These are phyloP conservation scores for Aspidoscelis tigris DNA, from an alignment of 2,113 vertebrate species.

Conservation along the genomic window DNA sequence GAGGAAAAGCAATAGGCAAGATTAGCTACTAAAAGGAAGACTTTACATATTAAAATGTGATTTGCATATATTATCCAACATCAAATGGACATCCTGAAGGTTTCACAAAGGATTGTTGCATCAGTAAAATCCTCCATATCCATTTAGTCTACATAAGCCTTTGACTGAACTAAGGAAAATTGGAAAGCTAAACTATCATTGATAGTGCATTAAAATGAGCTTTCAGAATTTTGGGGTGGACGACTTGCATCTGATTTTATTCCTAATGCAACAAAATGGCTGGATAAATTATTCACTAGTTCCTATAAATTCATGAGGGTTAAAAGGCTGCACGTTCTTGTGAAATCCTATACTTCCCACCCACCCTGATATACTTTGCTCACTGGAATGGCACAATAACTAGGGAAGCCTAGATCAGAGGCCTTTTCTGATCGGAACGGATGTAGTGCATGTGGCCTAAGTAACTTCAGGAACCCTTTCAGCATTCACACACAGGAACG, in stretches of 20 bases:
- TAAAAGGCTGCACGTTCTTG: no score
- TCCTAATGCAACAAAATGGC: constrained; percentile 1
- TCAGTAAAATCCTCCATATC: neutral
- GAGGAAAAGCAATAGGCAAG: constrained; percentile 4
- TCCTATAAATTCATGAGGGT: no score
- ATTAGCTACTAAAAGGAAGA: constrained; percentile 27
- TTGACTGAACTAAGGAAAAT: neutral
- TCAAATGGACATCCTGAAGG: neutral
- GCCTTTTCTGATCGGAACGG: no score
- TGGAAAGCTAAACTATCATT: constrained; percentile 28
- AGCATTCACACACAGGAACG: no score
- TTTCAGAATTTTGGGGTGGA: constrained; percentile 5
- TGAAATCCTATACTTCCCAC: no score
- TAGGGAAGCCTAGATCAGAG: no score
- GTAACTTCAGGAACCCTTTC: no score
- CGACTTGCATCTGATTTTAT: constrained; percentile 17
- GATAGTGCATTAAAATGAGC: constrained; percentile 10
- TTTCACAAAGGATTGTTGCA: neutral
- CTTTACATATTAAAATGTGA: constrained; percentile 7
- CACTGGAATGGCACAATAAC: no score
- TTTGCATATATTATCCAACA: constrained; percentile 1
- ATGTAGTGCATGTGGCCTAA: no score
- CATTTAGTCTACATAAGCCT: constrained; percentile 25
- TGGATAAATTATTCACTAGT: neutral
- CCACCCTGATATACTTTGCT: no score